Evolutionary conservation across 2,113 vertebrate genomes (phyloP), one percentile per base, ranked within the genome.

Genomic region (Anarhynchus alexandrinus): DNA sequence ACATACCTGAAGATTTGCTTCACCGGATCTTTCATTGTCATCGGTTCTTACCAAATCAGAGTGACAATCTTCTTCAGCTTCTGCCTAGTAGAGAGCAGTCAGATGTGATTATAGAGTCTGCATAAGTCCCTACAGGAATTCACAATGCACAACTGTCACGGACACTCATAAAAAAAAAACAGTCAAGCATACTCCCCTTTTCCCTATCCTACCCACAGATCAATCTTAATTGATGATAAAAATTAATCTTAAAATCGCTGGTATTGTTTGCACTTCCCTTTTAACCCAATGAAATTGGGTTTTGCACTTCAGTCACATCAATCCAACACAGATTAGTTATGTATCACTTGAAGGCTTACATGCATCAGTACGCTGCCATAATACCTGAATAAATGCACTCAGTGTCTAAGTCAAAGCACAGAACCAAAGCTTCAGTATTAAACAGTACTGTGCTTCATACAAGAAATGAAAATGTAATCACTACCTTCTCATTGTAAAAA

Each of bases 31-130:
- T 98, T 99, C 98, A 96, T 98, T 98, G 95, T 98, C 98, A 72
- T 98, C 99, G 5, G 98, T 95, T 97, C 99, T 98, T 83, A 98
- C 93, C 85, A 97, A 95, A 95, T 98, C 98, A 84, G 98, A 83
- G 94, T 98, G 98, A 98, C 98, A 98, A 97, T 98, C 98, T 97
- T 98, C 97, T 98, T 99, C 99, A 94, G 98, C 98, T 98, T 99
- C 99, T 98, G 99, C 99, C 99, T 99, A 93, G 88, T 88, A 95
- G 40, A 93, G 54, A 80, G 86, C 57, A 91, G 67, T 42, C 84
- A 91, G 49, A 73, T 0, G 8, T 66, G 54, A 91, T 95, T 93
- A 82, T 1, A 54, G 18, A 86, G 34, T 58, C 66, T 67, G 52
- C 6, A 0, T 5, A 76, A 64, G 13, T 20, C 57, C 57, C 47